These are phyloP conservation scores for Cloeon dipterum DNA, from an alignment of 2,888 invertebrate genomes.

Conservation along the genomic window DNA sequence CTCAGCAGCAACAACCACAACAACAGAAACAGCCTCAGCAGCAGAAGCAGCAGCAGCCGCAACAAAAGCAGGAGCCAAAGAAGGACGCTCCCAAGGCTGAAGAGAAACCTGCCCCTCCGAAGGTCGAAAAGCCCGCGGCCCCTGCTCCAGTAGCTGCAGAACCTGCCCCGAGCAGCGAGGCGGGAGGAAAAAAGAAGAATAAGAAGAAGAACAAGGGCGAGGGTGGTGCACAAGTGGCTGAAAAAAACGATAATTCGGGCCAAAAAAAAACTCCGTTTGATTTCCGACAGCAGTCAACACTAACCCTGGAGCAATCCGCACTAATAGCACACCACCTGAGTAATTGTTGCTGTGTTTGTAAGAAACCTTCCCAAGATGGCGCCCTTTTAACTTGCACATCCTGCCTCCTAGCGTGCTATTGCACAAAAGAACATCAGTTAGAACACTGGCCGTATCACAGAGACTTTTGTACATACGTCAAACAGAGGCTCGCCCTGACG, in stretches of 20 bases:
- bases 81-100: not conserved
- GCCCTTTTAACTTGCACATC: slow-evolving; percentile 15
- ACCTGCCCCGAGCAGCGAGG: too few relatives aligned
- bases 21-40: not conserved
- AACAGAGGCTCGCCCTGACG: too few relatives aligned
- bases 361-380: not conserved
- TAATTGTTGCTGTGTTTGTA: not conserved
- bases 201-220: not conserved
- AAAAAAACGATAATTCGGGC: not conserved
- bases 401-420: slow-evolving; percentile 40
- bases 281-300: not conserved
- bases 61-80: not conserved
- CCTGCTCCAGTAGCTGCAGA: not conserved
- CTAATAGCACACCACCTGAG: not conserved
- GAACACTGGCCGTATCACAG: slow-evolving; percentile 32
- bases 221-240: not conserved
- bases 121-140: not conserved
- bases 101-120: not conserved
- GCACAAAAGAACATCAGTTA: slow-evolving; percentile 32
- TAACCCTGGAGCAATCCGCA: not conserved
- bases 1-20: not conserved
- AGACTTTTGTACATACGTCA: slow-evolving; percentile 25
- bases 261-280: slow-evolving; percentile 2
- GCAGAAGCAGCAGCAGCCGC: not conserved
- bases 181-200: slow-evolving; percentile 2